Base-by-base conservation (phyloP, 2,888 invertebrate genomes). In the Hemithea aestivaria region DNA sequence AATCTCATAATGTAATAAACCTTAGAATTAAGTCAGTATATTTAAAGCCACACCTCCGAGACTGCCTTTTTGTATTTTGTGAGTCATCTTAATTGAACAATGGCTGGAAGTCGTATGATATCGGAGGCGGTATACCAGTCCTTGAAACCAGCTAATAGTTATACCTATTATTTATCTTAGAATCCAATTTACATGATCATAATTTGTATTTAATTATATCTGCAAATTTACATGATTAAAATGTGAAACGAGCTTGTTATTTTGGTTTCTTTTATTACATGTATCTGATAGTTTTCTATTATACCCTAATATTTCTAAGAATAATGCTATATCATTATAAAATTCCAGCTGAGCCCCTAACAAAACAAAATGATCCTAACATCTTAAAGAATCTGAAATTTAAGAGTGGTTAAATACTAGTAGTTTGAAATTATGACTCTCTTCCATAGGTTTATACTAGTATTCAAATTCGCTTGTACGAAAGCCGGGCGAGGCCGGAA, bases 151-250 rank as follows among this genome's bases (percentile, higher is more conserved):
- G 80, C 78, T 74, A 60, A 72, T 72, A 73, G 67, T 66, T 71
- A 68, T 72, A 62, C 40, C 43, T 44, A 77, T 78, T 72, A 74
- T 81, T 79, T 83, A 80, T 73, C 74, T 79, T 83, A 78, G 77
- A 78, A 73, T 81, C 82, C 77, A 73, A 80, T 85, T 81, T 84
- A 87, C 82, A 83, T 78, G 82, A 87, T 79, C 82, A 85, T 82
- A 60, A 79, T 88, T 88, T 88, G 85, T 88, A 88, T 75, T n/a
- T 87, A 81, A 87, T 78, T 84, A 84, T 87, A 84, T 79, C 81
- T 83, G 85, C 87, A 87, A 87, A 87, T 88, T 88, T 88, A 87
- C 87, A 87, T 85, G 73, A 88, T 87, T 87, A 87, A 88, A 88
- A 81, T 65, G 75, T 84, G 73, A 84, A 87, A 87, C 68, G 81